These are phyloP conservation scores for Entelurus aequoreus DNA, from an alignment of 2,113 vertebrate species.

Conservation along the genomic window DNA sequence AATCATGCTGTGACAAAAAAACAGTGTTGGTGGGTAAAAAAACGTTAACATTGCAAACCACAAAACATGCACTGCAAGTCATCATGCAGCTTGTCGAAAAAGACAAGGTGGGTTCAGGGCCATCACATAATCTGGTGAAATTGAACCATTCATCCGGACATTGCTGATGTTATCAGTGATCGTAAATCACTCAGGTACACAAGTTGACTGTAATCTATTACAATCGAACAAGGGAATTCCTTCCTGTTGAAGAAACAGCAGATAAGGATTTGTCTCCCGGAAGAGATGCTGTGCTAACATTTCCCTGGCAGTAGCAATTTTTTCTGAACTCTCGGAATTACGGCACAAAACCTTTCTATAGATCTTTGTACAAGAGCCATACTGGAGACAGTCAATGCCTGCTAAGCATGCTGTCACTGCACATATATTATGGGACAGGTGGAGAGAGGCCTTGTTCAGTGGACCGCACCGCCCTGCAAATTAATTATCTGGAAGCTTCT, in stretches of 20 bases:
- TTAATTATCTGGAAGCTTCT: constrained; percentile 12
- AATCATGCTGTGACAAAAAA: too few species aligned
- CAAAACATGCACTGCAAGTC: neutral
- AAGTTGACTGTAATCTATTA: constrained; percentile 13
- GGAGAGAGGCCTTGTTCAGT: constrained; percentile 6
- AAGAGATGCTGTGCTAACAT: constrained; percentile 8
- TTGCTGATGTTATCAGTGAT: neutral
- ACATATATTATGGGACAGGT: constrained; percentile 2
- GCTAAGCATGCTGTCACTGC: constrained; percentile 5
- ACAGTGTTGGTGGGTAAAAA: too few species aligned
- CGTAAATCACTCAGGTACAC: constrained; percentile 29
- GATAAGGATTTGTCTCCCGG: constrained; percentile 14
- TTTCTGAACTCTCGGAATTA: constrained; percentile 2
- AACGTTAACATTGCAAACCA: neutral
- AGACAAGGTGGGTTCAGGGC: neutral
- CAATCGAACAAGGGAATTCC: constrained; percentile 34
- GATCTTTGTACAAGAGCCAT: neutral
- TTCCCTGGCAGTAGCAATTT: constrained; percentile 11
- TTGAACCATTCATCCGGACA: constrained; percentile 19
- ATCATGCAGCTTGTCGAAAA: neutral
- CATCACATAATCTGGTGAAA: constrained; percentile 27
- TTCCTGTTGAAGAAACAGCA: constrained; percentile 13
- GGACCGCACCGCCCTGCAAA: constrained; percentile 13
- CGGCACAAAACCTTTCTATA: constrained; percentile 3
- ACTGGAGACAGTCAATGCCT: constrained; percentile 5